phyloP scores from a whole-genome alignment of 2,113 vertebrate genomes.

The Lontra canadensis region DNA sequence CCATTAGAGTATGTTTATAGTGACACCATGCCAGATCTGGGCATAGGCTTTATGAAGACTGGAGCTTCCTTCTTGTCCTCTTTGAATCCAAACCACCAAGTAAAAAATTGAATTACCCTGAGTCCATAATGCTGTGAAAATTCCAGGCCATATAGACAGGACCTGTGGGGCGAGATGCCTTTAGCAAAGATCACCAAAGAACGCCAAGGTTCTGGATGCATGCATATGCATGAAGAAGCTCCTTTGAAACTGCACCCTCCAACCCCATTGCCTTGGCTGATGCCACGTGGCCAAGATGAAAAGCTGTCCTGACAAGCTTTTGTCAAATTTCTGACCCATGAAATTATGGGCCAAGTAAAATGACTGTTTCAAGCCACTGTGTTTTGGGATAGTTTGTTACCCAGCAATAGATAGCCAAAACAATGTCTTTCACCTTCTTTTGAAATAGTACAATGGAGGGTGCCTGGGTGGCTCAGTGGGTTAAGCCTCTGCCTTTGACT shows the following conservation, averaged over 20 bases:
- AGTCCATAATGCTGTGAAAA: background rate
- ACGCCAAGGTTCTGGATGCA: rapidly evolving
- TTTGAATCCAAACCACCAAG: background rate
- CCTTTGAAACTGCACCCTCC: background rate
- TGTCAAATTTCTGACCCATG: background rate
- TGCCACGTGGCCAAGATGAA: background rate
- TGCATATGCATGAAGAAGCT: background rate
- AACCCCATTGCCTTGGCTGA: background rate
- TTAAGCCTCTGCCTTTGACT: too few species aligned
- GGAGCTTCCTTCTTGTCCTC: background rate
- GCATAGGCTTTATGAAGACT: background rate
- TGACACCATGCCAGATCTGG: background rate
- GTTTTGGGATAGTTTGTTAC: background rate
- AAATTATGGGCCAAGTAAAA: background rate
- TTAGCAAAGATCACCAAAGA: background rate
- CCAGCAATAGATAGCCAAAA: background rate
- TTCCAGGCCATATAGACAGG: too few species aligned
- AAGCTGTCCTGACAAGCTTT: background rate
- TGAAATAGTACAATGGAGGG: background rate
- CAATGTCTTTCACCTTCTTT: background rate
- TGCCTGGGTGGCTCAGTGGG: too few species aligned
- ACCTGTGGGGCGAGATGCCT: background rate
- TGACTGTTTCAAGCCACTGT: background rate
- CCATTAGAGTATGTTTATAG: background rate
- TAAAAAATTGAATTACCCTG: background rate